Evolutionary conservation across 2,888 invertebrate genomes (phyloP).

Genomic region (Thera obeliscata): DNA sequence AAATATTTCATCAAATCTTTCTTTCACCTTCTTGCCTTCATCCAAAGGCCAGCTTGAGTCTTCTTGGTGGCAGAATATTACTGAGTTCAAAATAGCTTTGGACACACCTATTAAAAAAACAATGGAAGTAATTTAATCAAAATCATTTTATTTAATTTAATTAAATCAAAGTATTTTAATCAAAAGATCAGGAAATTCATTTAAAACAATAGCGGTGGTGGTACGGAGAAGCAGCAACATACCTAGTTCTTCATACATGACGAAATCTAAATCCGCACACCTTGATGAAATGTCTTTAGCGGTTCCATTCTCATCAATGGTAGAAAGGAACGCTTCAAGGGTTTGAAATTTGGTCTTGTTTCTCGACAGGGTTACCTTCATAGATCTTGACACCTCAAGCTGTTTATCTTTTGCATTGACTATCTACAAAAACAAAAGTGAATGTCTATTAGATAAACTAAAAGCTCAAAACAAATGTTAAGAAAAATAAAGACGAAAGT

Average conservation of each 20-base stretch:
- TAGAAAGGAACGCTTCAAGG: conserved; percentile 86
- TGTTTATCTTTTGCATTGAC: conserved; percentile 84
- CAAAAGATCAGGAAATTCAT: background rate
- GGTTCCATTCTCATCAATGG: conserved; percentile 74
- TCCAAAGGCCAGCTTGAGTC: conserved; percentile 98
- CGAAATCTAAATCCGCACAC: conserved; percentile 89
- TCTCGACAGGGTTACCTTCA: conserved; percentile 86
- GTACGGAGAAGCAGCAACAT: conserved; percentile 31
- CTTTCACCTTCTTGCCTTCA: conserved; percentile 96
- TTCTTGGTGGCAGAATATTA: conserved; percentile 99
- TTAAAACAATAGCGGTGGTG: background rate
- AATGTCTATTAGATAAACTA: background rate
- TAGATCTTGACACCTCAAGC: conserved; percentile 86
- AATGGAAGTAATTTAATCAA: background rate
- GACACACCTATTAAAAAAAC: conserved; percentile 90
- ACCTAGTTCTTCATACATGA: conserved; percentile 88
- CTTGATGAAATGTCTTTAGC: conserved; percentile 86
- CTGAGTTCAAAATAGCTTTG: conserved; percentile 96
- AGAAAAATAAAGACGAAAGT: conserved; percentile 1
- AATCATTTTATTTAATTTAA: too few species aligned
- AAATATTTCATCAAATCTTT: conserved; percentile 99
- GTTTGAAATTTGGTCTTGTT: conserved; percentile 86
- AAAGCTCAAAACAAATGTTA: background rate
- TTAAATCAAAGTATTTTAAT: background rate
- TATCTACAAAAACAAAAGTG: conserved; percentile 69